Base-by-base conservation (phyloP, 30 jellyfish, hydroid and myxozoan genomes). In the Turritopsis rubra region DNA sequence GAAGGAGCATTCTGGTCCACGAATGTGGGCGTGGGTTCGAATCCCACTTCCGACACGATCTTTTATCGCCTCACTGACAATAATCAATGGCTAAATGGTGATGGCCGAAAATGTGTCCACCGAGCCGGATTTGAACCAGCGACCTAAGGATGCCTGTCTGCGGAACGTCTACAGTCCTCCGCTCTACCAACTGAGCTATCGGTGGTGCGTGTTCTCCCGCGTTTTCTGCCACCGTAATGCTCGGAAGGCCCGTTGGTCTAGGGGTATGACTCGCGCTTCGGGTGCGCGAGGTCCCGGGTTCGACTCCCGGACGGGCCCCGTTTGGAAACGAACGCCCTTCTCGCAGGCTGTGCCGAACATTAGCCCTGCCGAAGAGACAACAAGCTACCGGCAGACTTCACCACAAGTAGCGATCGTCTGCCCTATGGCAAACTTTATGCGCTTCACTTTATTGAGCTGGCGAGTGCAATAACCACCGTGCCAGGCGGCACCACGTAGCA, bases 401-500 rank as follows among this genome's bases (percentile, higher is more conserved):
- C n/a, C n/a, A n/a, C n/a, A n/a, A n/a, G n/a, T n/a, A n/a, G n/a
- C n/a, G n/a, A n/a, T n/a, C n/a, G n/a, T n/a, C n/a, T n/a, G n/a
- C n/a, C n/a, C n/a, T n/a, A n/a, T n/a, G n/a, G n/a, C n/a, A n/a
- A n/a, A n/a, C n/a, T n/a, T n/a, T n/a, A n/a, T n/a, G n/a, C n/a
- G n/a, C n/a, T n/a, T n/a, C n/a, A n/a, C n/a, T n/a, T n/a, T n/a
- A n/a, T n/a, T n/a, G n/a, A n/a, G n/a, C n/a, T n/a, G n/a, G n/a
- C n/a, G n/a, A n/a, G n/a, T n/a, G n/a, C n/a, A n/a, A n/a, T n/a
- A n/a, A n/a, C n/a, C n/a, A n/a, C n/a, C n/a, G n/a, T n/a, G n/a
- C n/a, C n/a, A n/a, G n/a, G n/a, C n/a, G 60, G 13, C 60, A 41
- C 60, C 76, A 73, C 20, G 82, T 8, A 73, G 82, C 82, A 73